These are phyloP conservation scores for Horisme vitalbata DNA, from an alignment of 2,888 invertebrate genomes.

Conservation along the genomic window DNA sequence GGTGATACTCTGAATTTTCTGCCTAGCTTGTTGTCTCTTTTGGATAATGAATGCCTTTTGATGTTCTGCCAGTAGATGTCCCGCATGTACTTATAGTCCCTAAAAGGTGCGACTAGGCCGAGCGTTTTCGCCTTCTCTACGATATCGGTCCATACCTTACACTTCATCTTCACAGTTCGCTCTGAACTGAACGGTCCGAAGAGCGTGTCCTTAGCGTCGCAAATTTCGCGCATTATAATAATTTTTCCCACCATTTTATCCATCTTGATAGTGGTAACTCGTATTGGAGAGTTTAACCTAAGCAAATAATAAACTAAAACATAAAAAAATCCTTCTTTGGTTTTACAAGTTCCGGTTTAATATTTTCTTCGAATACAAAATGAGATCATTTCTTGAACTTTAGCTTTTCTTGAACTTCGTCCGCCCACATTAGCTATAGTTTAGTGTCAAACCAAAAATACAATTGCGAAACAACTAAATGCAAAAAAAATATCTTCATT, in stretches of 20 bases:
- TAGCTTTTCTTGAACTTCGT: too few species aligned
- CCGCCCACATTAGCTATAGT: too few species aligned
- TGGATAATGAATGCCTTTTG: constrained; percentile 18
- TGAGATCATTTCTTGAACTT: not conserved
- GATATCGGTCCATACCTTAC: constrained; percentile 23
- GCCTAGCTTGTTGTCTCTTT: constrained; percentile 11
- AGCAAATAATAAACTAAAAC: too few species aligned
- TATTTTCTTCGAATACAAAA: not conserved
- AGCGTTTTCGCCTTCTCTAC: constrained; percentile 25
- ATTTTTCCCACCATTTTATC: constrained; percentile 26
- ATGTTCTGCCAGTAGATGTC: constrained; percentile 32
- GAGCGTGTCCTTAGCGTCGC: constrained; percentile 21
- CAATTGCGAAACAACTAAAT: not conserved
- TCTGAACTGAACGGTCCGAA: constrained; percentile 24
- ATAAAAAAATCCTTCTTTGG: too few species aligned
- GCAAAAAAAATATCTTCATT: not conserved
- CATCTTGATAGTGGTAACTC: too few species aligned
- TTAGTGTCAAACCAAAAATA: too few species aligned
- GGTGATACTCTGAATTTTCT: constrained; percentile 4
- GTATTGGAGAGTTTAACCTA: too few species aligned
- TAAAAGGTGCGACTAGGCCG: constrained; percentile 19
- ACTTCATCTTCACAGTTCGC: constrained; percentile 18
- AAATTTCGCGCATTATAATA: constrained; percentile 27
- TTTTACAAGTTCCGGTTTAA: not conserved
- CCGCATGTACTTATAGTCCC: constrained; percentile 28